phyloP scores from a whole-genome alignment of 1,140 invertebrate genomes.

The Drosophila sulfurigaster region DNA sequence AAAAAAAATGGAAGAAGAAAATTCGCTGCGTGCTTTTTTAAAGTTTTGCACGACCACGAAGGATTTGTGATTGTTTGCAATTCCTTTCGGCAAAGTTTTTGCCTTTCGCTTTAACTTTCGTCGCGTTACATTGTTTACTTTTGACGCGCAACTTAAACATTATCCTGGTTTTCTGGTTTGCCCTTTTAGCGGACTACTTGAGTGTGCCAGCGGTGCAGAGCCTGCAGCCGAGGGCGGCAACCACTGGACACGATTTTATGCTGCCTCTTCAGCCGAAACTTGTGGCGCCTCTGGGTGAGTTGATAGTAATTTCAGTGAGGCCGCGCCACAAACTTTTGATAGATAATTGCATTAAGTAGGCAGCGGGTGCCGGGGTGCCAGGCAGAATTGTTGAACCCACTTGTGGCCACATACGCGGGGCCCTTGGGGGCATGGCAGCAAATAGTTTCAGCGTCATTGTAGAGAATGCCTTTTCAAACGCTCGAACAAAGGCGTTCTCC shows the following conservation, averaged over 20 bases:
- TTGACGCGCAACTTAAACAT: constrained; percentile 32
- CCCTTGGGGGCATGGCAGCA: constrained; percentile 18
- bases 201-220: constrained; percentile 81
- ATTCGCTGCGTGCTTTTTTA: constrained; percentile 50
- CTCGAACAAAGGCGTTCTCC: constrained; percentile 32
- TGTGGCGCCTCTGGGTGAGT: constrained; percentile 85
- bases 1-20: constrained; percentile 22
- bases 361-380: not conserved
- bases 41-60: constrained; percentile 55
- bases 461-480: constrained; percentile 15
- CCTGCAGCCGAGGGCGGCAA: constrained; percentile 88
- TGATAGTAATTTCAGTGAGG: constrained; percentile 40
- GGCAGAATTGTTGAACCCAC: constrained; percentile 59
- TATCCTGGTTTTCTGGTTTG: constrained; percentile 39
- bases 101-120: constrained; percentile 15
- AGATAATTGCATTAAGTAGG: constrained; percentile 55
- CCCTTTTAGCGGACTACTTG: constrained; percentile 80
- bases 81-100: constrained; percentile 56
- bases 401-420: constrained; percentile 47
- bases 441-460: constrained; percentile 35
- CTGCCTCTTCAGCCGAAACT: constrained; percentile 89
- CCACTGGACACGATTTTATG: constrained; percentile 88
- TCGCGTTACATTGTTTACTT: constrained; percentile 63
- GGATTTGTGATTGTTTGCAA: constrained; percentile 49
- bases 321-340: constrained; percentile 26